These are phyloP conservation scores for Eudemis profundana DNA, from an alignment of 2,888 invertebrate genomes.

Conservation along the genomic window DNA sequence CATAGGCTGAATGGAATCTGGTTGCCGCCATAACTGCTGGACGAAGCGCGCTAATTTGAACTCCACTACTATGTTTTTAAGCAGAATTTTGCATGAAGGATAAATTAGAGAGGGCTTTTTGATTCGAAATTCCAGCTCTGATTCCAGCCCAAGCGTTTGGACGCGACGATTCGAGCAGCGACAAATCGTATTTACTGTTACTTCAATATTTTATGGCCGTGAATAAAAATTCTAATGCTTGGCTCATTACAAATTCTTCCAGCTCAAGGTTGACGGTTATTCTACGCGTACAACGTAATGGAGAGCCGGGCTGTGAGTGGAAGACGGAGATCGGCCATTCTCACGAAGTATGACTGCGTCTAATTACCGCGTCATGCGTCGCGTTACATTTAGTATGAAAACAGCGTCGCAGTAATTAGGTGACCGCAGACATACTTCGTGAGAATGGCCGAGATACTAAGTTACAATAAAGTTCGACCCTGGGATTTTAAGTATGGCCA, in stretches of 20 bases:
- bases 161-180: conserved; percentile 45
- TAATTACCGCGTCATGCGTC: too few species aligned
- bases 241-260: conserved; percentile 5
- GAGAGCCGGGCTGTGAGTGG: too few species aligned
- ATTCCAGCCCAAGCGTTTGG: conserved; percentile 48
- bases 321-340: too few species aligned
- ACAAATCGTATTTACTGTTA: conserved; percentile 54
- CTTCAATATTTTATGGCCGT: conserved; percentile 20
- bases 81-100: conserved; percentile 43
- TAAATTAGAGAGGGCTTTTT: conserved; percentile 46
- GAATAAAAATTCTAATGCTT: conserved; percentile 21
- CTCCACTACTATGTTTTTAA: conserved; percentile 19
- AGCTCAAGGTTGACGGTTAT: conserved; percentile 45
- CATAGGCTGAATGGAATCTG: conserved; percentile 33
- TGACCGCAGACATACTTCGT: too few species aligned
- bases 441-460: too few species aligned
- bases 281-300: too few species aligned
- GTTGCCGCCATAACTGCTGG: conserved; percentile 25
- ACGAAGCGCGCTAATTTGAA: conserved; percentile 15
- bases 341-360: too few species aligned
- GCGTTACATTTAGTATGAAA: too few species aligned
- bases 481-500: too few species aligned
- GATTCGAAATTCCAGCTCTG: conserved; percentile 44
- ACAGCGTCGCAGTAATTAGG: too few species aligned
- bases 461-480: too few species aligned